Conservation (phyloP, 2,797 vertebrate species). For the Erethizon dorsatum region DNA sequence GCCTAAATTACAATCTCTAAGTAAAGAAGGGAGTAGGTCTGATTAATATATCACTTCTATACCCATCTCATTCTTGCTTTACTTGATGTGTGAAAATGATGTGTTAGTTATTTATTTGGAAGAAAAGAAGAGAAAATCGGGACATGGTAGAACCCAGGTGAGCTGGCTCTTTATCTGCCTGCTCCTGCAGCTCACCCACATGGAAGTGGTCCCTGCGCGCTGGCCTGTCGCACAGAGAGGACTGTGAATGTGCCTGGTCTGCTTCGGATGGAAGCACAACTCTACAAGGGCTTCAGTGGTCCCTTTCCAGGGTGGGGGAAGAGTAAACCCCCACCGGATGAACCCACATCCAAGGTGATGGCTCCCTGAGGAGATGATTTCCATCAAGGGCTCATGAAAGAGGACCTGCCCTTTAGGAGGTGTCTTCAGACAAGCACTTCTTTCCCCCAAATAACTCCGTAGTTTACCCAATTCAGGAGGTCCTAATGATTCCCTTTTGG, state of each 20-base stretch:
- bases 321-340: background rate
- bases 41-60: conserved; percentile 68
- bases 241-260: background rate
- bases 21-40: conserved; percentile 56
- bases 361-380: background rate
- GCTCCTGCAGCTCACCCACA: background rate
- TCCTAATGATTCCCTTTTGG: background rate
- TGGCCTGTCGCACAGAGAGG: background rate
- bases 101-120: conserved; percentile 21
- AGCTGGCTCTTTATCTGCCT: background rate
- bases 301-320: background rate
- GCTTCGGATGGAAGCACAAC: background rate
- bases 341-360: background rate
- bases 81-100: background rate
- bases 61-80: background rate
- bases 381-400: background rate
- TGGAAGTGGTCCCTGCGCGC: background rate
- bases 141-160: background rate
- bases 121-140: background rate
- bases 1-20: conserved; percentile 71
- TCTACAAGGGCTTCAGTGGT: no score
- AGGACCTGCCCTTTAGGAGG: background rate
- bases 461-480: background rate
- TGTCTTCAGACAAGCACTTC: background rate
- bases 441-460: background rate